Conservation (phyloP, 2,797 vertebrate genomes). For the Menidia menidia region DNA sequence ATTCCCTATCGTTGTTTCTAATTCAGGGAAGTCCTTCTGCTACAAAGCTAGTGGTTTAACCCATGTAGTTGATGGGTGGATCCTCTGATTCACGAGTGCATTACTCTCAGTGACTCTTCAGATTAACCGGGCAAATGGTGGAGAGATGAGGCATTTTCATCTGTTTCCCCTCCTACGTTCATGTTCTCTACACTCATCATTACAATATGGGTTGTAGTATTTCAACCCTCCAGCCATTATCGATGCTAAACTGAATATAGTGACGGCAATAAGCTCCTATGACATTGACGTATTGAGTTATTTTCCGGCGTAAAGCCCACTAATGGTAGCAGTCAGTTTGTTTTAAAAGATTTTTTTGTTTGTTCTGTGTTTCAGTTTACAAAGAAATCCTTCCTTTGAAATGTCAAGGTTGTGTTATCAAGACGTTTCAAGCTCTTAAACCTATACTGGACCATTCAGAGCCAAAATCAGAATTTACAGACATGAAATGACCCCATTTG, state of each 20-base stretch:
- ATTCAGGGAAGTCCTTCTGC: neutral
- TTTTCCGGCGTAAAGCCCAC: neutral
- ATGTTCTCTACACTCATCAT: neutral
- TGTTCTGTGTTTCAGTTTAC: neutral
- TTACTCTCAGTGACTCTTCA: conserved; percentile 5
- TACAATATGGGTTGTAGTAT: conserved; percentile 14
- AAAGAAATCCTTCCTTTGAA: neutral
- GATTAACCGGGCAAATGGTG: conserved; percentile 22
- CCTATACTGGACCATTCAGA: neutral
- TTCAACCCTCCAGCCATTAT: conserved; percentile 16
- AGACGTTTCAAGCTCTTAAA: neutral
- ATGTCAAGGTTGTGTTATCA: conserved; percentile 1
- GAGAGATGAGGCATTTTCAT: conserved; percentile 12
- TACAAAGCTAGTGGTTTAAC: neutral
- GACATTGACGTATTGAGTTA: neutral
- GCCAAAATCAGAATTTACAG: conserved; percentile 16
- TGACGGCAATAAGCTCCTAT: conserved; percentile 11
- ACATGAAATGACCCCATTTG: conserved; percentile 11
- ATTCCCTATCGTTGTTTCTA: neutral
- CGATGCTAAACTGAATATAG: conserved; percentile 30
- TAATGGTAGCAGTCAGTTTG: neutral
- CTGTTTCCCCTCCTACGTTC: conserved; percentile 14
- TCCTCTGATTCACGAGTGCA: conserved; percentile 6
- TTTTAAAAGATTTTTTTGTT: conserved; percentile 5
- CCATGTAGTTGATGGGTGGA: neutral